phyloP scores from a whole-genome alignment of 2,888 invertebrate genomes.

The Hemithea aestivaria region DNA sequence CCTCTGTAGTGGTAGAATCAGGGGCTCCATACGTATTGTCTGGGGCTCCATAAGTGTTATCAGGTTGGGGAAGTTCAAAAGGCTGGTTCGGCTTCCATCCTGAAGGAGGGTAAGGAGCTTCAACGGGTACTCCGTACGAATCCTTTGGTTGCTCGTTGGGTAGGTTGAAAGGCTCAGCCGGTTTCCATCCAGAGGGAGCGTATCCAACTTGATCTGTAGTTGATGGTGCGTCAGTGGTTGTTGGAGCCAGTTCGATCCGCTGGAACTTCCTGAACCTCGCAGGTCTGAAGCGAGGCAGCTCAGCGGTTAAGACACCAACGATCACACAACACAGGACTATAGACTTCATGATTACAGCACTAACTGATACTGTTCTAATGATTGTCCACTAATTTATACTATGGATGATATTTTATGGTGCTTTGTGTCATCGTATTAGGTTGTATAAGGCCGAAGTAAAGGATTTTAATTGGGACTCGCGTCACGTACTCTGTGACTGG shows the following conservation, averaged over 20 bases:
- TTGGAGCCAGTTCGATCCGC: slow-evolving; percentile 66
- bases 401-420: slow-evolving; percentile 45
- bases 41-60: slow-evolving; percentile 52
- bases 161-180: slow-evolving; percentile 53
- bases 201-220: slow-evolving; percentile 59
- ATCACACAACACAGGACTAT: slow-evolving; percentile 48
- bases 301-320: slow-evolving; percentile 48
- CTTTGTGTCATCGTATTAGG: slow-evolving; percentile 64
- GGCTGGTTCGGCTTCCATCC: slow-evolving; percentile 68
- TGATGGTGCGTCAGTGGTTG: slow-evolving; percentile 60
- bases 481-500: slow-evolving; percentile 50
- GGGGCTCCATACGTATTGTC: slow-evolving; percentile 54
- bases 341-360: slow-evolving; percentile 55
- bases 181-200: slow-evolving; percentile 64
- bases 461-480: slow-evolving; percentile 42
- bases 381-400: slow-evolving; percentile 46
- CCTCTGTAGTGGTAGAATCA: slow-evolving; percentile 54
- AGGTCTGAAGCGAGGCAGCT: slow-evolving; percentile 66
- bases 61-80: slow-evolving; percentile 60
- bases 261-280: slow-evolving; percentile 69
- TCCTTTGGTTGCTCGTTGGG: slow-evolving; percentile 47
- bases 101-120: slow-evolving; percentile 59
- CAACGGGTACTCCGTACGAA: slow-evolving; percentile 43
- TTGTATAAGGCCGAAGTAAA: slow-evolving; percentile 41
- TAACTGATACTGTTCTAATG: slow-evolving; percentile 41